These are phyloP conservation scores for Lindbergichthys nudifrons DNA, from an alignment of 2,797 vertebrate species.

Conservation along the genomic window DNA sequence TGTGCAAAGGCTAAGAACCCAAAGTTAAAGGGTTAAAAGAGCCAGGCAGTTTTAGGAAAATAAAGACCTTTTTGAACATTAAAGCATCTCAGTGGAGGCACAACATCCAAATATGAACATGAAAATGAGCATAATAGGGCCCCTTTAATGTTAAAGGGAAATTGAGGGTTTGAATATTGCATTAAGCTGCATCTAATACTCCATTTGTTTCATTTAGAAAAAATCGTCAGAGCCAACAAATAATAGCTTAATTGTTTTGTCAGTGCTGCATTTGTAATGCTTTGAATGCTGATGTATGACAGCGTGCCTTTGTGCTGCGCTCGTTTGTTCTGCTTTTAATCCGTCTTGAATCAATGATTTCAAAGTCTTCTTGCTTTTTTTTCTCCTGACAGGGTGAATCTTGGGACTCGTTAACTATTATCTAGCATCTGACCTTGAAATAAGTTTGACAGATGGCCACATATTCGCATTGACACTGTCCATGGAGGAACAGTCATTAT, in stretches of 20 bases:
- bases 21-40: no score
- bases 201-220: not conserved
- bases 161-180: slow-evolving; percentile 7
- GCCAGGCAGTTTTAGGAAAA: no score
- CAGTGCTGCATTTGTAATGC: not conserved
- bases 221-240: not conserved
- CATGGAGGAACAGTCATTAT: slow-evolving; percentile 37
- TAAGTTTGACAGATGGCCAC: slow-evolving; percentile 44
- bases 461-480: slow-evolving; percentile 32
- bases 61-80: no score
- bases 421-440: slow-evolving; percentile 53
- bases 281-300: not conserved
- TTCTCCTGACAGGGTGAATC: slow-evolving; percentile 28
- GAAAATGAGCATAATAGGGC: no score
- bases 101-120: no score
- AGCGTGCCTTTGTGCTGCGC: not conserved
- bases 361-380: slow-evolving; percentile 12
- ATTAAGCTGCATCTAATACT: not conserved
- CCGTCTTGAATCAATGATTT: slow-evolving; percentile 37
- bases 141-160: not conserved
- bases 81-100: no score
- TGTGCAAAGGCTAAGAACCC: no score
- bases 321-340: slow-evolving; percentile 24
- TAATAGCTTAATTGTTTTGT: not conserved
- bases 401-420: slow-evolving; percentile 31